A percentile compares a stretch with the other conserved stretches of the same genome.
These are phyloP conservation scores for Rhyzopertha dominica DNA, from an alignment of 1,140 invertebrate species.

Conservation along the genomic window DNA sequence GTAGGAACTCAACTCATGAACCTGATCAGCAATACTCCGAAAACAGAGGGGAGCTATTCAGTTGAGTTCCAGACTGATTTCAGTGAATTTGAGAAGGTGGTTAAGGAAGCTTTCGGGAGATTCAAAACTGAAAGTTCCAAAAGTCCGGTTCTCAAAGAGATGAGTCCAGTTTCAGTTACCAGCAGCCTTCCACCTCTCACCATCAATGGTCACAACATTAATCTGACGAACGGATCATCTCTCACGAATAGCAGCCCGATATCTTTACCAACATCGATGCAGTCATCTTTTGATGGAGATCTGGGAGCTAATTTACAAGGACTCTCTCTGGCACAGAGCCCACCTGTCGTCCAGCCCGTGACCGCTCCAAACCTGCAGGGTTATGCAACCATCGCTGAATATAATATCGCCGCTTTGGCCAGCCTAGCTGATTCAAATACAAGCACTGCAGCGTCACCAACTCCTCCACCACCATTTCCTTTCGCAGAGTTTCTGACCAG, in stretches of 20 bases:
- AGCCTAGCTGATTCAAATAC: constrained; percentile 65
- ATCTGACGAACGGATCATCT: constrained; percentile 47
- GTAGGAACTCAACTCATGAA: constrained; percentile 69
- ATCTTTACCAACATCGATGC: constrained; percentile 62
- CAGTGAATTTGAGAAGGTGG: constrained; percentile 67
- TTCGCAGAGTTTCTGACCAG: constrained; percentile 69
- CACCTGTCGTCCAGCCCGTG: constrained; percentile 40
- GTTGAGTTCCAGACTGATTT: constrained; percentile 79
- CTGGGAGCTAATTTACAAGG: constrained; percentile 40
- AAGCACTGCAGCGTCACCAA: constrained; percentile 61
- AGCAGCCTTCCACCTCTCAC: constrained; percentile 24
- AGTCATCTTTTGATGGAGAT: constrained; percentile 72
- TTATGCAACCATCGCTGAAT: constrained; percentile 72
- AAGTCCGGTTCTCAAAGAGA: too few species aligned
- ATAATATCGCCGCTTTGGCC: constrained; percentile 75
- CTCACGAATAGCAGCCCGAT: constrained; percentile 59
- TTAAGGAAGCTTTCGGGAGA: constrained; percentile 65
- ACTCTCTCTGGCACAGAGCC: constrained; percentile 49
- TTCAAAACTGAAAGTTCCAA: constrained; percentile 58
- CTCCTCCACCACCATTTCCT: constrained; percentile 57
- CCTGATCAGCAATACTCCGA: constrained; percentile 73
- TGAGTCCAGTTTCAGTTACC: constrained; percentile 14
- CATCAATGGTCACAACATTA: constrained; percentile 26
- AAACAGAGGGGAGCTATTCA: constrained; percentile 68
- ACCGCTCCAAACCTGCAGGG: constrained; percentile 46